Evolutionary conservation across 1,140 invertebrate species (phyloP).

Genomic region (Drosophila ogumai): DNA sequence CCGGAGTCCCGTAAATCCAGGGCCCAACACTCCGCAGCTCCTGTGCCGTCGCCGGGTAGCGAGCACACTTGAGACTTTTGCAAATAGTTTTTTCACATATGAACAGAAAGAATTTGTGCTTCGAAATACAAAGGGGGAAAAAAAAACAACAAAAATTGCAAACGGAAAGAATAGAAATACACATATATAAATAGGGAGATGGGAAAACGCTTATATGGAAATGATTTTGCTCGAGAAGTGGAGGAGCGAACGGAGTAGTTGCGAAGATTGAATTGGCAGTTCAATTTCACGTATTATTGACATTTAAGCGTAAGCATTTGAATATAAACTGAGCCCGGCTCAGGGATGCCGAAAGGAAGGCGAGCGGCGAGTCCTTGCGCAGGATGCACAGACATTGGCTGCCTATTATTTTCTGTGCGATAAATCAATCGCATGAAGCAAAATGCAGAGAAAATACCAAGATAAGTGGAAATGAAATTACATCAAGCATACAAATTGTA

Average conservation of each 20-base stretch:
- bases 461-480: slow-evolving; percentile 61
- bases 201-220: slow-evolving; percentile 73
- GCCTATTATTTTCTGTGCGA: slow-evolving; percentile 71
- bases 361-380: slow-evolving; percentile 25
- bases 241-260: slow-evolving; percentile 42
- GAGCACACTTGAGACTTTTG: slow-evolving; percentile 77
- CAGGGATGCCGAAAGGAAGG: slow-evolving; percentile 37
- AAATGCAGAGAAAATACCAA: slow-evolving; percentile 59
- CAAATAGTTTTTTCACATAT: slow-evolving; percentile 78
- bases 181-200: slow-evolving; percentile 70
- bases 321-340: slow-evolving; percentile 61
- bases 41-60: slow-evolving; percentile 9
- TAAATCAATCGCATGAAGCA: slow-evolving; percentile 74
- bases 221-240: slow-evolving; percentile 57
- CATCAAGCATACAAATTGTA: slow-evolving; percentile 61
- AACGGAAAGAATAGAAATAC: slow-evolving; percentile 60
- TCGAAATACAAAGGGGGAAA: slow-evolving; percentile 7
- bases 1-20: slow-evolving; percentile 6
- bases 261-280: slow-evolving; percentile 79
- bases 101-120: slow-evolving; percentile 52
- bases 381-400: slow-evolving; percentile 58
- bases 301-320: slow-evolving; percentile 73
- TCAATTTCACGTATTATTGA: slow-evolving; percentile 84
- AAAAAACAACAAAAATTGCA: slow-evolving; percentile 10
- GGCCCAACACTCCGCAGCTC: slow-evolving; percentile 3